Evolutionary conservation across 1,140 invertebrate genomes (phyloP).

Genomic region (Pissodes strobi): DNA sequence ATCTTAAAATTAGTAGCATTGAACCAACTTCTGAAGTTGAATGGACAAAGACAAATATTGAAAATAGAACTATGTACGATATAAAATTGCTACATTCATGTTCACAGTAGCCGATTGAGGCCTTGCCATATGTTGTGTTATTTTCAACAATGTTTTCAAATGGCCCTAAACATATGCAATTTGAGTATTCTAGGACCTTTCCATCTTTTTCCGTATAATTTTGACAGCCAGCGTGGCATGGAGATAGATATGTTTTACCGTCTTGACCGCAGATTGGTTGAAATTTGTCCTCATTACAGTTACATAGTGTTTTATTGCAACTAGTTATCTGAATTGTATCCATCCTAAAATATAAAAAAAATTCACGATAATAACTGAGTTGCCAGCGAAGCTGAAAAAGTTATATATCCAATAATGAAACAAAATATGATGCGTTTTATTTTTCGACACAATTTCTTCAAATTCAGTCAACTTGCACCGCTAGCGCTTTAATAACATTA

Average conservation of each 20-base stretch:
- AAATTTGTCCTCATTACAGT: slow-evolving; percentile 76
- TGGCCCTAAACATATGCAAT: slow-evolving; percentile 73
- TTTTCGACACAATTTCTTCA: too few relatives aligned
- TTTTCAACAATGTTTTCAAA: slow-evolving; percentile 51
- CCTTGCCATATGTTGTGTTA: slow-evolving; percentile 48
- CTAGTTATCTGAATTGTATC: slow-evolving; percentile 35
- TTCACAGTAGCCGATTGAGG: slow-evolving; percentile 74
- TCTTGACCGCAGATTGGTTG: slow-evolving; percentile 81
- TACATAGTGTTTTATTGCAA: slow-evolving; percentile 68
- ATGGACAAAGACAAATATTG: slow-evolving; percentile 87
- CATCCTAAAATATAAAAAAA: slow-evolving; percentile 40
- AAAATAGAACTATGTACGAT: slow-evolving; percentile 84
- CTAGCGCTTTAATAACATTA: too few relatives aligned
- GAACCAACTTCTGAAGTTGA: slow-evolving; percentile 90
- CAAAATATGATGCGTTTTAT: too few relatives aligned
- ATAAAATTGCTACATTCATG: slow-evolving; percentile 79
- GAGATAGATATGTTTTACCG: slow-evolving; percentile 81
- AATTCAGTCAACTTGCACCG: too few relatives aligned
- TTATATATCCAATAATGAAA: background rate
- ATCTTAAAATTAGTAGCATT: slow-evolving; percentile 86
- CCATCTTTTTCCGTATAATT: slow-evolving; percentile 66
- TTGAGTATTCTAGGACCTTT: slow-evolving; percentile 70
- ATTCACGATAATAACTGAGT: slow-evolving; percentile 17
- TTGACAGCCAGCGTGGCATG: slow-evolving; percentile 85
- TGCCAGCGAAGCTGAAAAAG: background rate